These are phyloP conservation scores for Parazoanthus darwini DNA, from an alignment of 92 coral and sea anemone genomes.

Conservation along the genomic window DNA sequence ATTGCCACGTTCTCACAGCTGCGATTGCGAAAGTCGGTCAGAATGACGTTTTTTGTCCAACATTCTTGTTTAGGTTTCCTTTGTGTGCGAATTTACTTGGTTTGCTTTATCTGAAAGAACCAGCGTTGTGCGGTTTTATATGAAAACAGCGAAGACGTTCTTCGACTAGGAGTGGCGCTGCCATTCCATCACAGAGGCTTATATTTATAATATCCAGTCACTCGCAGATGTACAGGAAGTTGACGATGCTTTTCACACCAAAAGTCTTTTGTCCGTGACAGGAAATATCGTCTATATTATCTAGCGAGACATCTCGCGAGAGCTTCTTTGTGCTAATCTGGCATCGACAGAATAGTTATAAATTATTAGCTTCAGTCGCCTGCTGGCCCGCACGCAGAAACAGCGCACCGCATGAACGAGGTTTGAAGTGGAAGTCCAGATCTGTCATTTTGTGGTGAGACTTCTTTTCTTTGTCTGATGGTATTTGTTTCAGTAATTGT, in stretches of 20 bases:
- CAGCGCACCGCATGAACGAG: background rate
- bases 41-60: no score
- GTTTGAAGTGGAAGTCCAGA: background rate
- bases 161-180: constrained; percentile 27
- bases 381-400: background rate
- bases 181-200: constrained; percentile 7
- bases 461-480: background rate
- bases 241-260: background rate
- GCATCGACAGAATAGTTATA: constrained; percentile 19
- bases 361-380: constrained; percentile 22
- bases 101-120: background rate
- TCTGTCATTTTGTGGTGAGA: background rate
- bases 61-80: no score
- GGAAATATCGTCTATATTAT: background rate
- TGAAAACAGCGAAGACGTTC: background rate
- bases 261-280: constrained; percentile 9
- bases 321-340: background rate
- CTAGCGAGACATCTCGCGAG: background rate
- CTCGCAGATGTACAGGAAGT: constrained; percentile 34
- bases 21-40: no score
- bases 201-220: constrained; percentile 15
- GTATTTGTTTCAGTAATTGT: constrained; percentile 4
- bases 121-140: background rate
- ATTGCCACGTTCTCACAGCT: no score
- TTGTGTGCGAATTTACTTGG: background rate